A percentile compares a stretch with the other conserved stretches of the same genome.
phyloP scores from a whole-genome alignment of 2,113 vertebrate species.

The Thamnophis sirtalis region DNA sequence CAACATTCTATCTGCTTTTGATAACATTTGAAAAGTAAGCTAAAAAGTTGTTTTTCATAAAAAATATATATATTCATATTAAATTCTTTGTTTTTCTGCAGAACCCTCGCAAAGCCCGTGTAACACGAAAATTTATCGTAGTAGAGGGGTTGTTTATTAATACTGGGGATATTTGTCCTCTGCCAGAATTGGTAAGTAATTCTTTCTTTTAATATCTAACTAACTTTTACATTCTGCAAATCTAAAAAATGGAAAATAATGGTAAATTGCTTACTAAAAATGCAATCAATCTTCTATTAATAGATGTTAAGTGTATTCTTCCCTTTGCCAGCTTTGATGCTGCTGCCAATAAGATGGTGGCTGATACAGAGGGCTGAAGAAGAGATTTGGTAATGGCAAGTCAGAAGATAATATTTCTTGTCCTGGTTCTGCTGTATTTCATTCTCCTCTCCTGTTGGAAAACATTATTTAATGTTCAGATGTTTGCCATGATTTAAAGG shows the following conservation, averaged over 20 bases:
- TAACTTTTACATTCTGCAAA: neutral
- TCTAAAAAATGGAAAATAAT: neutral
- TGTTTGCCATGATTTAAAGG: neutral
- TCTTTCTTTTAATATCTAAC: neutral
- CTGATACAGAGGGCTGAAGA: neutral
- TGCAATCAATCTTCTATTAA: neutral
- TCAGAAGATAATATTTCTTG: neutral
- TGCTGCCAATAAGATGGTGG: neutral
- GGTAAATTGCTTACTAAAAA: neutral
- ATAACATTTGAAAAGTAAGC: neutral
- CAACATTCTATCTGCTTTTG: neutral
- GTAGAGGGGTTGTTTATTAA: conserved; percentile 93
- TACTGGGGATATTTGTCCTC: conserved; percentile 88
- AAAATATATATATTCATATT: no score
- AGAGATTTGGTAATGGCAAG: neutral
- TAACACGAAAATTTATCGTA: conserved; percentile 89
- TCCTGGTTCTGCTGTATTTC: neutral
- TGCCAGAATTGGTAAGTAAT: conserved; percentile 87
- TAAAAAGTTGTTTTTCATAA: neutral
- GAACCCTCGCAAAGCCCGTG: conserved; percentile 95
- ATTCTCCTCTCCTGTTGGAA: neutral
- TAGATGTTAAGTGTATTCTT: neutral
- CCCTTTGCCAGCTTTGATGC: neutral
- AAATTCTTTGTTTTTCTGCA: conserved; percentile 26
- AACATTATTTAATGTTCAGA: neutral